Evolutionary conservation across 2,113 vertebrate genomes (phyloP), one percentile per base, ranked within the genome.

Genomic region (Cairina moschata): DNA sequence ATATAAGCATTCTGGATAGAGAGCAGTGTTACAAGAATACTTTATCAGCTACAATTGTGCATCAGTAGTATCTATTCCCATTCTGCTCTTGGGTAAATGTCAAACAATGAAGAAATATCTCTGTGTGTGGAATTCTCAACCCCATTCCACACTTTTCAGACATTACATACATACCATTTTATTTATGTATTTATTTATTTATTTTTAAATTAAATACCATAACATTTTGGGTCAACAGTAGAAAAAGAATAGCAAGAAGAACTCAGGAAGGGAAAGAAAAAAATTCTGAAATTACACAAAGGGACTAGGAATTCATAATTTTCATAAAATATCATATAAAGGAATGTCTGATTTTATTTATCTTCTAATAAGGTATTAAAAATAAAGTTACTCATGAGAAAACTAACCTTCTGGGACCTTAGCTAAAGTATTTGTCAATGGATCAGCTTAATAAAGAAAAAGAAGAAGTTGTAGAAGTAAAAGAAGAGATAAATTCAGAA

Each of bases 31-130:
- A n/a, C 21, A 81, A 36, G 18, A 89, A 54, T 79, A 76, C 58
- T 87, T 18, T 29, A 83, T 80, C 78, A 94, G 74, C 81, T 91
- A 76, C 40, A 76, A 3, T 50, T 83, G 20, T 36, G 55, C 52
- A 46, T 46, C 40, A 63, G 31, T 29, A 65, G 32, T 81, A 74
- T 69, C 32, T 83, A 31, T 74, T 86, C 14, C 21, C 32, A 8
- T 9, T 67, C 58, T 74, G 46, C 46, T 81, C 8, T 38, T 67
- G 46, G 31, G 21, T 26, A 85, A 90, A 91, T 81, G 88, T 95
- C 85, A 97, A 93, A 91, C 91, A 90, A 40, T 26, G 36, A 90
- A 83, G 71, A 94, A 90, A 86, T 93, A 91, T 76, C 72, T 87
- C 38, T 69, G 3, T 58, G 11, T 77, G 63, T 80, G 31, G 44